phyloP scores from a whole-genome alignment of 2,113 vertebrate species.

The Heterotilapia buettikoferi region DNA sequence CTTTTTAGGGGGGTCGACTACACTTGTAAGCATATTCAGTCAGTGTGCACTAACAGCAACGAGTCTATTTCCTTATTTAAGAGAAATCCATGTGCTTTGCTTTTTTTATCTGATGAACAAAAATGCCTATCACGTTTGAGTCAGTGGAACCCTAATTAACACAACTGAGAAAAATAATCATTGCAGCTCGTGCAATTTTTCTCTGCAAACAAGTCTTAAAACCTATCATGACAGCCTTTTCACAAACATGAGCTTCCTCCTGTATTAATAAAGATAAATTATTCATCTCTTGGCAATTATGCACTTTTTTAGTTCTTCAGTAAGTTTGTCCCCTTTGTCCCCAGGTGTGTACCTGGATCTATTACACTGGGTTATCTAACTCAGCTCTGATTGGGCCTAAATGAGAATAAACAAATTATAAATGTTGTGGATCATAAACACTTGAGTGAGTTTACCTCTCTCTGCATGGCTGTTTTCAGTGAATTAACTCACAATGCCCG shows the following conservation, averaged over 20 bases:
- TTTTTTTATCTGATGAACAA: not conserved
- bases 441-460: not conserved
- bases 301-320: not conserved
- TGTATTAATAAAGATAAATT: not conserved
- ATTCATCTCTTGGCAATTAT: not conserved
- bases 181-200: not conserved
- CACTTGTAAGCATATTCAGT: not conserved
- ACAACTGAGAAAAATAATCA: not conserved
- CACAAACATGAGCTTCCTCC: not conserved
- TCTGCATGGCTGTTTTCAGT: not conserved
- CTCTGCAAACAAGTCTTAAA: not conserved
- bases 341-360: not conserved
- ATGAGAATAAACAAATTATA: not conserved
- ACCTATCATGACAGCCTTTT: not conserved
- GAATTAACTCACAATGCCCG: not conserved
- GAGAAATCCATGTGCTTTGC: not conserved
- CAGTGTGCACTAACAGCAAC: not conserved
- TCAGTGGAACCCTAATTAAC: not conserved
- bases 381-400: not conserved
- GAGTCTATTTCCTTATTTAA: not conserved
- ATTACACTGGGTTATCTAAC: not conserved
- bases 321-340: not conserved
- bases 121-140: not conserved
- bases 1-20: not conserved
- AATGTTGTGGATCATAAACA: not conserved